Base-by-base conservation (phyloP, 1,140 invertebrate genomes). In the Luehdorfia chinensis region DNA sequence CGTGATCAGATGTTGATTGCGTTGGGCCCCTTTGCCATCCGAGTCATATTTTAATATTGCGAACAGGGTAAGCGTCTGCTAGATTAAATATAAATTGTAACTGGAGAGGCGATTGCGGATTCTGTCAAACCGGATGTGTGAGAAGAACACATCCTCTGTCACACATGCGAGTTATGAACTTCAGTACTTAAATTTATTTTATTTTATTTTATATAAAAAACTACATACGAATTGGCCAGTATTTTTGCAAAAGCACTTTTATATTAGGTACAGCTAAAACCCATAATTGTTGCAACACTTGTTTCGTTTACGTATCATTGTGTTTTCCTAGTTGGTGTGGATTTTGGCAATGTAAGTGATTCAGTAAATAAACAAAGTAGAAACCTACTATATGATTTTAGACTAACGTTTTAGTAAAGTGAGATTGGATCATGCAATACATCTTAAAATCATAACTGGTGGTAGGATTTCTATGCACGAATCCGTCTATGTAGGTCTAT, bases 31-130 rank as follows among this genome's bases (percentile, higher is more conserved):
- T 51, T 46, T 55, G 48, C 50, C 47, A 28, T 23, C 16, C 50
- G 64, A 78, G 67, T 75, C 76, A 77, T 84, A 84, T 84, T 84
- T 80, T 79, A 80, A 84, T 84, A 79, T 78, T 67, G 77, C 73
- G 71, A 75, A 74, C 70, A 60, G 71, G 67, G 65, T 66, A 44
- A 54, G 47, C 66, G 70, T 73, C 66, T 65, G 71, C 59, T 66
- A 71, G 70, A 84, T 81, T 81, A 74, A 74, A 77, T 73, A 63
- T 50, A 62, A 71, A 66, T 72, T 61, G 63, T 66, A 53, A 45
- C 55, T 52, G 12, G 27, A 21, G 39, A 54, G 51, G 23, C 25
- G 27, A 16, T 27, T 19, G 14, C 34, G 15, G 39, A 30, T 27
- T 31, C 12, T 5, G 8, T 8, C 21, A 7, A 37, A 7, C 36